Evolutionary conservation across 2,888 invertebrate species (phyloP), one percentile per base, ranked within the genome.

Genomic region (Nomada fabriciana): DNA sequence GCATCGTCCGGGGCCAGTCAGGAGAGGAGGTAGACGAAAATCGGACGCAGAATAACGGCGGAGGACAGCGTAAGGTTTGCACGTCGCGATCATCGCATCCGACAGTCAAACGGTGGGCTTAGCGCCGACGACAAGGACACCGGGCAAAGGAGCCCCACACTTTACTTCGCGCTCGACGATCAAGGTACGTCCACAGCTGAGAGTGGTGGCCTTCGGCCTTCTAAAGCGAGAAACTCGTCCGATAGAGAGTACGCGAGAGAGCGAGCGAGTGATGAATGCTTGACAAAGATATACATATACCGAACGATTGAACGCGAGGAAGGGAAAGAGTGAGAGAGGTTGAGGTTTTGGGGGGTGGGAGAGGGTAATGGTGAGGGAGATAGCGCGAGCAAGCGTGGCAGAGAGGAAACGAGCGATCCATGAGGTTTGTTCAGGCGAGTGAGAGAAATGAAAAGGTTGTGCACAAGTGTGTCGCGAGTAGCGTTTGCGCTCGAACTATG

Each of bases 161-260:
- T 89, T 89, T 86, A 90, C 89, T 91, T 90, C 88, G 84, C 90
- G 88, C 88, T 87, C 78, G 88, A 89, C 90, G 91, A 90, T 91
- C 90, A 90, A 92, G 92, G 92, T 92, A 92, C 90, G 88, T 88
- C 80, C 84, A 87, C 85, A 85, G 85, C 84, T 85, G 80, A 85
- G 83, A 86, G 78, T 65, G 73, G 81, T 88, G 86, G 88, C 89
- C 90, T 89, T 90, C 89, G 81, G 80, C 85, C 79, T 87, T 74
- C 80, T 67, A 80, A 76, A 74, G 86, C 85, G 78, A 83, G 83
- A 85, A 82, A 87, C 77, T 36, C 72, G 73, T 47, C 63, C 67
- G 82, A 75, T 70, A 83, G 88, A 87, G 76, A 67, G 74, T 78
- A 74, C 68, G 20, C 20, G 57, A 43, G 18, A 23, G 57, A 43